Conservation (phyloP, 2,113 vertebrate genomes). For the Oncorhynchus nerka region DNA sequence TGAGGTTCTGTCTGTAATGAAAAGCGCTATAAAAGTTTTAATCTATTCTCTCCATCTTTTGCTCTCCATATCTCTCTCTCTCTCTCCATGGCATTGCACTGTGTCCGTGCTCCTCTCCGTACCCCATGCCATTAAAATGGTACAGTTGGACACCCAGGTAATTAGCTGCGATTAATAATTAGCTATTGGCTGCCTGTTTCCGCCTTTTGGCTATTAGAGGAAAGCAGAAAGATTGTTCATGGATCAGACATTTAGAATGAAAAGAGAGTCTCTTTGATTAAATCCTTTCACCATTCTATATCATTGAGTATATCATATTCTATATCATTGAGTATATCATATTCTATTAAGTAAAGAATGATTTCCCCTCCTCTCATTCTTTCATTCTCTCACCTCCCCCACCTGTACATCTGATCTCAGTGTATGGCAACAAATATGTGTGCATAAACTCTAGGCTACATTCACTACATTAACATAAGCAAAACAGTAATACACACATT, state of each 20-base stretch:
- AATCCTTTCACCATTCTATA: not conserved
- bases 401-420: not conserved
- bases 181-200: not conserved
- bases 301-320: constrained; percentile 1
- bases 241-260: constrained; percentile 1
- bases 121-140: not conserved
- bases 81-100: not conserved
- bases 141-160: constrained; percentile 3
- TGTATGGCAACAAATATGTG: not conserved
- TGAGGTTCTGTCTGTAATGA: not conserved
- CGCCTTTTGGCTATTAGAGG: not conserved
- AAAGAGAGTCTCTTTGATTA: constrained; percentile 5
- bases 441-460: not conserved
- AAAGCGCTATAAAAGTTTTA: too few species aligned
- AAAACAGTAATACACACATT: not conserved
- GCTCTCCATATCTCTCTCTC: not conserved
- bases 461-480: too few species aligned
- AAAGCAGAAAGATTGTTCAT: not conserved
- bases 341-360: not conserved
- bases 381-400: not conserved
- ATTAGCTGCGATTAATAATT: constrained; percentile 23
- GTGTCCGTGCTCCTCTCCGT: not conserved
- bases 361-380: not conserved
- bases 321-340: not conserved
- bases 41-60: too few species aligned